Base-by-base conservation (phyloP, 2,797 vertebrate species). In the Siniperca obscura region DNA sequence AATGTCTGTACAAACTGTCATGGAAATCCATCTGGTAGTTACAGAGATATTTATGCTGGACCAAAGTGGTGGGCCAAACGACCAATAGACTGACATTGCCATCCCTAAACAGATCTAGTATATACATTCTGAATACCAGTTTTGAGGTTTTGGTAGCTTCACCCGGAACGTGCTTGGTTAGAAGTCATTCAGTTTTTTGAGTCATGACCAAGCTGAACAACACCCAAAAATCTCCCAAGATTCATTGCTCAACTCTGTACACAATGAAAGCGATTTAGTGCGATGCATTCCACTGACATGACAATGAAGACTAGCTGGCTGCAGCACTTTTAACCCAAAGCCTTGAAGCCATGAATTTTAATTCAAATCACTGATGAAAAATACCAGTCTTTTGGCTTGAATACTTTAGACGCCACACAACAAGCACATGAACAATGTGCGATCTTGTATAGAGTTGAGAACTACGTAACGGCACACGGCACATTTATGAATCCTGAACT, bases 241-340 rank as follows among this genome's bases (percentile, higher is more conserved):
- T 73, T 73, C 84, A 56, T 52, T 19, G 60, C 68, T 64, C 4
- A 1, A 52, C 42, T 74, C 38, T 36, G 25, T 36, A 56, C 75
- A 84, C 86, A 88, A 83, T 83, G 81, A 79, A 74, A 38, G 67
- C 10, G 25, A 77, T 90, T 90, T 86, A 81, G 75, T 42, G 34
- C 5, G 40, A 85, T 52, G 38, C 86, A 86, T 87, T 90, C 83
- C 82, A 66, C 8, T 53, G 56, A 68, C 81, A 79, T 89, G 84
- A 82, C 72, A 46, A 70, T 66, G 21, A 74, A 80, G 67, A 69
- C 65, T 10, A 71, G 48, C 60, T 38, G 36, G 16, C 68, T 59
- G 68, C 50, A 62, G 67, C 62, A 21, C 60, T 80, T 81, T 73
- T 27, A 81, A 74, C 64, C 46, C 65, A 61, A 73, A 72, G 55